phyloP scores from a whole-genome alignment of 2,888 invertebrate species.

The Eupithecia dodoneata region DNA sequence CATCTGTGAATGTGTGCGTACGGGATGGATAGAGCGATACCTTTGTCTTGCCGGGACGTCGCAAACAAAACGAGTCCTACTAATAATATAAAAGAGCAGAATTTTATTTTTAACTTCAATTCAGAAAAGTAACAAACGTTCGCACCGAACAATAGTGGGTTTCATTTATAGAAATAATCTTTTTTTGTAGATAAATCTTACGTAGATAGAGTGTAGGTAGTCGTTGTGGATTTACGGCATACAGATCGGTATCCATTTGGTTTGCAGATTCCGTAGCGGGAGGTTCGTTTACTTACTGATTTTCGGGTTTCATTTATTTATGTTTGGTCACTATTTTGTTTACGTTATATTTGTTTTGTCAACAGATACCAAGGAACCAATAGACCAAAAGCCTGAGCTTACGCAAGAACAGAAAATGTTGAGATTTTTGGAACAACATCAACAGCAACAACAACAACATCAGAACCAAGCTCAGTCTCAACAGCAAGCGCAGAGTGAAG shows the following conservation, averaged over 20 bases:
- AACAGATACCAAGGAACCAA: slow-evolving; percentile 81
- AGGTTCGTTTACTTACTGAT: slow-evolving; percentile 64
- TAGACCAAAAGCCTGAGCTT: slow-evolving; percentile 84
- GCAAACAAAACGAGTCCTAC: slow-evolving; percentile 82
- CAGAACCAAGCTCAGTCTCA: slow-evolving; percentile 56
- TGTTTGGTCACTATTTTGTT: slow-evolving; percentile 23
- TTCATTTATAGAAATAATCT: slow-evolving; percentile 83
- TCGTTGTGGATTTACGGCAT: slow-evolving; percentile 68
- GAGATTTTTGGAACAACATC: slow-evolving; percentile 78
- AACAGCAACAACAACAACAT: slow-evolving; percentile 63
- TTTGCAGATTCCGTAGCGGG: slow-evolving; percentile 64
- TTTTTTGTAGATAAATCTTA: slow-evolving; percentile 83
- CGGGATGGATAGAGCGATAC: slow-evolving; percentile 80
- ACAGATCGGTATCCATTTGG: slow-evolving; percentile 73
- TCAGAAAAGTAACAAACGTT: slow-evolving; percentile 82
- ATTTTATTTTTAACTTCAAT: slow-evolving; percentile 84
- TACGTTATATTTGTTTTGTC: slow-evolving; percentile 57
- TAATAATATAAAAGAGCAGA: slow-evolving; percentile 83
- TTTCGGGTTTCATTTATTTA: slow-evolving; percentile 17
- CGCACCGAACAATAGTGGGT: slow-evolving; percentile 78
- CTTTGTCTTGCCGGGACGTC: slow-evolving; percentile 82
- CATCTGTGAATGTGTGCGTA: slow-evolving; percentile 74
- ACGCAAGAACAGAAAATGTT: slow-evolving; percentile 83
- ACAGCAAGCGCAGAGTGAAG: slow-evolving; percentile 68
- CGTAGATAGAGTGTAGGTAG: slow-evolving; percentile 71